Percentiles rank a stretch among this genome's conserved stretches.
These are phyloP conservation scores for Emmelina monodactyla DNA, from an alignment of 2,888 invertebrate genomes.

Conservation along the genomic window DNA sequence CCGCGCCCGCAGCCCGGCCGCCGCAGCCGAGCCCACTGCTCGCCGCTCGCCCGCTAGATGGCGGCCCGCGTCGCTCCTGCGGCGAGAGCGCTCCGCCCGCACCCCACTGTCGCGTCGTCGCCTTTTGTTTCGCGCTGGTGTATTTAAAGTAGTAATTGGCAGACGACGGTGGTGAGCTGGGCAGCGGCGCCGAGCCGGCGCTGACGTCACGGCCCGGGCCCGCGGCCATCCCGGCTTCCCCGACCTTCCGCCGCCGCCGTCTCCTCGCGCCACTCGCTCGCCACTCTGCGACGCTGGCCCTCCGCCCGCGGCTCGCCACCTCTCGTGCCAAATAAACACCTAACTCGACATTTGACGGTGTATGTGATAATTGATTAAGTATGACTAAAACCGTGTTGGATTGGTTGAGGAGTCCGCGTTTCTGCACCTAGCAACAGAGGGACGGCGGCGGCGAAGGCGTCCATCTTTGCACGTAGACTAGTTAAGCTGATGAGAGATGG, in stretches of 20 bases:
- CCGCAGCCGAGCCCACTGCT: constrained; percentile 55
- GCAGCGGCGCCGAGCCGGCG: constrained; percentile 56
- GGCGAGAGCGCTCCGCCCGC: constrained; percentile 57
- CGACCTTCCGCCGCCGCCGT: constrained; percentile 58
- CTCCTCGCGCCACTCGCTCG: constrained; percentile 46
- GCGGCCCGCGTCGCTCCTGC: constrained; percentile 63
- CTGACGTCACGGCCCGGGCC: constrained; percentile 55
- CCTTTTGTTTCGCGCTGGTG: constrained; percentile 59
- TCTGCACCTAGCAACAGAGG: constrained; percentile 48
- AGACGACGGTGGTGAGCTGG: constrained; percentile 49
- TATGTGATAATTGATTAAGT: not conserved
- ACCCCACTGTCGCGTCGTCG: constrained; percentile 45
- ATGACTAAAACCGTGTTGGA: constrained; percentile 39
- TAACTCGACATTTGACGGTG: not conserved
- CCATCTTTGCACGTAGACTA: constrained; percentile 25
- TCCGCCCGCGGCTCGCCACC: constrained; percentile 36
- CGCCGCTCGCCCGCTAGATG: constrained; percentile 60
- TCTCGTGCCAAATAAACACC: constrained; percentile 32
- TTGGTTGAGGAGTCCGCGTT: constrained; percentile 52
- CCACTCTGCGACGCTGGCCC: constrained; percentile 42
- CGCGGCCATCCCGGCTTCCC: constrained; percentile 49
- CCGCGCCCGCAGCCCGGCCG: constrained; percentile 34
- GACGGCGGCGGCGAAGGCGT: constrained; percentile 36
- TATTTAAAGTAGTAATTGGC: constrained; percentile 60
- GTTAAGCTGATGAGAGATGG: constrained; percentile 34